Percentiles rank a stretch among this genome's conserved stretches.
Evolutionary conservation across 2,113 vertebrate genomes (phyloP).

Genomic region (Neodontobutis hainanensis): DNA sequence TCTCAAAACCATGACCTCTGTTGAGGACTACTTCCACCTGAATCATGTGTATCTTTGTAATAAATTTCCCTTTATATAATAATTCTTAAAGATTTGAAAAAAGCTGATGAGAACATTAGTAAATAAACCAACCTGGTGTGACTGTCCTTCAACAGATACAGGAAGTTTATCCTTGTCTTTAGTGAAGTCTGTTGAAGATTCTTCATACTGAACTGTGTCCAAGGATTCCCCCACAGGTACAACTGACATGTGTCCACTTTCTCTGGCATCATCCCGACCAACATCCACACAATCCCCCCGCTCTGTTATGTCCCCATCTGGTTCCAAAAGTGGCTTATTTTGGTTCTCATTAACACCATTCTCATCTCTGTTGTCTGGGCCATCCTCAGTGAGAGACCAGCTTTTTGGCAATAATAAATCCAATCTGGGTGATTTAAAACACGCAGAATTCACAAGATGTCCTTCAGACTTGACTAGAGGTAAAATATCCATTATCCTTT

Average conservation of each 20-base stretch:
- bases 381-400: slow-evolving; percentile 15
- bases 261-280: background rate
- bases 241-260: slow-evolving; percentile 11
- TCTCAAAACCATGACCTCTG: too few species aligned
- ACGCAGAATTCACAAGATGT: slow-evolving; percentile 27
- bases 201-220: slow-evolving; percentile 12
- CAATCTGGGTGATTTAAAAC: slow-evolving; percentile 37
- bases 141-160: slow-evolving; percentile 15
- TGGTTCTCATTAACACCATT: slow-evolving; percentile 12
- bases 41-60: too few species aligned
- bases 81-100: too few species aligned
- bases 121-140: background rate
- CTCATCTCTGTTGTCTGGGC: slow-evolving; percentile 20
- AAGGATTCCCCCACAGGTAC: background rate
- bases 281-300: slow-evolving; percentile 13
- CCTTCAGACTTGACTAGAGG: slow-evolving; percentile 55
- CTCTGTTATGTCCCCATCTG: background rate
- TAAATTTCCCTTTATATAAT: too few species aligned
- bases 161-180: slow-evolving; percentile 5
- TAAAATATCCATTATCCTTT: slow-evolving; percentile 77
- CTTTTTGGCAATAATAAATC: slow-evolving; percentile 30
- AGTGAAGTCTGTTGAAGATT: background rate
- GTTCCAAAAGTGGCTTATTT: background rate
- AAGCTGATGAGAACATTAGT: too few species aligned
- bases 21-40: too few species aligned